Percentiles rank a stretch among this genome's conserved stretches.
phyloP scores from a whole-genome alignment of 1,140 invertebrate species.

The Micrasema minimum region DNA sequence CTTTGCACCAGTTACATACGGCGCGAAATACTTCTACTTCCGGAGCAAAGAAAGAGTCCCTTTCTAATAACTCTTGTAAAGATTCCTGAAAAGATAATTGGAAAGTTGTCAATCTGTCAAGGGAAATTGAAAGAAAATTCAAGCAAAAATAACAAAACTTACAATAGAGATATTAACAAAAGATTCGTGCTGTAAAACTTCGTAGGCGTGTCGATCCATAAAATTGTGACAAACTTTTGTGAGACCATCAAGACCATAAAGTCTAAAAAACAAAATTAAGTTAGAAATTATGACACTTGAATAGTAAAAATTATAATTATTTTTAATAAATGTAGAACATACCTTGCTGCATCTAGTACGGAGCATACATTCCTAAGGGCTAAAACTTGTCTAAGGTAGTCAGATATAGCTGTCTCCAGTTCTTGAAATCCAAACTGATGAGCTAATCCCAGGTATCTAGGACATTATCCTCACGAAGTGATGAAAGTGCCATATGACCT shows the following conservation, averaged over 20 bases:
- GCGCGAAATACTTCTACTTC: conserved; percentile 96
- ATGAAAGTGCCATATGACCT: conserved; percentile 85
- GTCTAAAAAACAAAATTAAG: conserved; percentile 55
- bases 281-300: background rate
- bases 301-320: background rate
- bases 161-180: conserved; percentile 88
- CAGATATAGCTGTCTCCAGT: conserved; percentile 90
- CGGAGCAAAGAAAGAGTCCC: conserved; percentile 95
- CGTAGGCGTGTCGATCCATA: conserved; percentile 88
- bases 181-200: conserved; percentile 85
- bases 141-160: conserved; percentile 55
- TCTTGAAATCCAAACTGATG: conserved; percentile 96
- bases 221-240: conserved; percentile 80
- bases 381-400: conserved; percentile 90
- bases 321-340: conserved; percentile 52
- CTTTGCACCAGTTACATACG: conserved; percentile 85
- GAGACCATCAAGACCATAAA: conserved; percentile 71
- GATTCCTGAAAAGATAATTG: conserved; percentile 68
- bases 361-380: conserved; percentile 90
- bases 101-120: too few relatives aligned
- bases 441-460: conserved; percentile 89
- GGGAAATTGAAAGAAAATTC: background rate
- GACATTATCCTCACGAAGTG: conserved; percentile 86
- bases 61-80: conserved; percentile 83
- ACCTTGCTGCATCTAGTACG: conserved; percentile 91